These are phyloP conservation scores for Cosmorhoe ocellata DNA, from an alignment of 2,888 invertebrate genomes.

Conservation along the genomic window DNA sequence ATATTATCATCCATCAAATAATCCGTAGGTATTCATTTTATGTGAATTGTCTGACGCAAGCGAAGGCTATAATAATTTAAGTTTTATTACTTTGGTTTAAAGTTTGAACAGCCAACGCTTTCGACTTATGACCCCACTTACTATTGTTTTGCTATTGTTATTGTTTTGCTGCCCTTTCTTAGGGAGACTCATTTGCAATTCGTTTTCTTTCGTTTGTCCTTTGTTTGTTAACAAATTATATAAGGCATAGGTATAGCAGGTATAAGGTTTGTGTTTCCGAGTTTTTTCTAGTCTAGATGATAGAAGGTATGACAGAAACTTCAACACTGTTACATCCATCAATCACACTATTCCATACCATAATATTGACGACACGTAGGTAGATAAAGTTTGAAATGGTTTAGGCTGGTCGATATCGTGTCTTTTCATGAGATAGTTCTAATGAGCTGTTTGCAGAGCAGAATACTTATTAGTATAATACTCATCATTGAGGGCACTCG, in stretches of 20 bases:
- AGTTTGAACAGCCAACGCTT: constrained; percentile 1
- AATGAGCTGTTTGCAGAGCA: constrained; percentile 23
- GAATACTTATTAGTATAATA: constrained; percentile 23
- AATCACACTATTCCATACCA: too few relatives aligned
- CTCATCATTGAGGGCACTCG: constrained; percentile 32
- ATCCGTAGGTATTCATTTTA: constrained; percentile 6
- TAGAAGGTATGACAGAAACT: too few relatives aligned
- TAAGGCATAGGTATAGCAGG: not conserved
- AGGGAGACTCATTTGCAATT: constrained; percentile 9
- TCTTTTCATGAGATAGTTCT: constrained; percentile 5
- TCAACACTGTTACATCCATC: too few relatives aligned
- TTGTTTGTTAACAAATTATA: constrained; percentile 20
- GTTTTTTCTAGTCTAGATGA: constrained; percentile 9
- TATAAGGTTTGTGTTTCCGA: not conserved
- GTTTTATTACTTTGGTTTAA: constrained; percentile 5
- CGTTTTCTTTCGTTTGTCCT: constrained; percentile 14
- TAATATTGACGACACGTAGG: too few relatives aligned
- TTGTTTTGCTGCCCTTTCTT: constrained; percentile 12
- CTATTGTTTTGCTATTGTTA: constrained; percentile 5
- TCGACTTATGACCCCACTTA: not conserved
- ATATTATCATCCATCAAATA: constrained; percentile 15
- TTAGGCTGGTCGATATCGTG: too few relatives aligned
- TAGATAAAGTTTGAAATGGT: too few relatives aligned
- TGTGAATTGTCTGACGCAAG: constrained; percentile 7
- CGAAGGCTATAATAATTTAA: not conserved